Base-by-base conservation (phyloP, 2,888 invertebrate genomes). In the Sepioteuthis lessoniana region DNA sequence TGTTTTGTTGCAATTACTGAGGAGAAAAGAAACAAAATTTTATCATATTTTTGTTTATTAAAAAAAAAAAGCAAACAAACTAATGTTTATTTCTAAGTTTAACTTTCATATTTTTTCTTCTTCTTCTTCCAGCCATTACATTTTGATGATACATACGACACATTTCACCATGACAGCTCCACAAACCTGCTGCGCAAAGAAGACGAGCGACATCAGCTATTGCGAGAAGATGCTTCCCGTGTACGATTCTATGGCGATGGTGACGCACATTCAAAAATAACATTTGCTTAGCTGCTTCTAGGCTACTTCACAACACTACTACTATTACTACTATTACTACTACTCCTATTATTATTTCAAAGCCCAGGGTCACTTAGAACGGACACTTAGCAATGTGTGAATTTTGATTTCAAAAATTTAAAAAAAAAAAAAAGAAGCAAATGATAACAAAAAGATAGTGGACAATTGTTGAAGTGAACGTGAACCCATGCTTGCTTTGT, bases 221-320 rank as follows among this genome's bases (percentile, higher is more conserved):
- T 92, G 47, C 92, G 46, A 92, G 92, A 92, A 46, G 91, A 76
- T 76, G 76, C 76, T 76, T 76, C 76, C n/a, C 76, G 76, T 76
- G 91, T 92, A 13, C 92, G 92, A n/a, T 92, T 47, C 46, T 92
- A 92, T 92, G 92, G 92, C 31, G 47, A 92, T 92, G 47, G 92
- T n/a, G 92, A 92, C 47, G 46, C 46, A n/a, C 42, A 35, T 31
- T 35, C 92, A 92, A 92, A 92, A 46, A 47, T 92, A 25, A 47
- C 92, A 92, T 92, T 92, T 92, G 92, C 92, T 92, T 92, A 92
- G 35, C 38, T 76, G 76, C 76, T 76, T 76, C n/a, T 76, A 76
- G 76, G n/a, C 76, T n/a, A 76, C n/a, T 35, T 76, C 19, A n/a
- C n/a, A 76, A n/a, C n/a, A 60, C 25, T 31, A 60, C 60, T 31